phyloP scores from a whole-genome alignment of 2,113 vertebrate genomes.

The Nothobranchius furzeri region DNA sequence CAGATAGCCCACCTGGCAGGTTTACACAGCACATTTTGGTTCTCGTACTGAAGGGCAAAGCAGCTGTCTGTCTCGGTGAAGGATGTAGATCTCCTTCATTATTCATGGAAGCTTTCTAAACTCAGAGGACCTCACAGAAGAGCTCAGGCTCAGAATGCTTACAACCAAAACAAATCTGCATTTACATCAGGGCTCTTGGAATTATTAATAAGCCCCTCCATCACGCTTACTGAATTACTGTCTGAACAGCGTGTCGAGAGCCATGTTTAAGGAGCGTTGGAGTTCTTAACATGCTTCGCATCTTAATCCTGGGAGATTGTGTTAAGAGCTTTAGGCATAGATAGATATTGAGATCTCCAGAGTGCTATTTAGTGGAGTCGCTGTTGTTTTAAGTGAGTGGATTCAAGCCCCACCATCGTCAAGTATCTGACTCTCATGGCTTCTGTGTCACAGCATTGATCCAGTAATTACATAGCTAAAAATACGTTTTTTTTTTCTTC shows the following conservation, averaged over 20 bases:
- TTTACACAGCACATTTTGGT: constrained; percentile 13
- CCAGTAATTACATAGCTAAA: constrained; percentile 31
- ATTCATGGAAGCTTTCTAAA: constrained; percentile 24
- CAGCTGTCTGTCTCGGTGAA: constrained; percentile 21
- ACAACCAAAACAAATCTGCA: constrained; percentile 44
- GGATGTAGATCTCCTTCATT: constrained; percentile 32
- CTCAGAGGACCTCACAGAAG: constrained; percentile 16
- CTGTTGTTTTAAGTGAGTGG: constrained; percentile 27
- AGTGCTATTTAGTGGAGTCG: constrained; percentile 17
- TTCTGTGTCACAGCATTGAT: constrained; percentile 36
- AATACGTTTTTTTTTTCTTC: constrained; percentile 10
- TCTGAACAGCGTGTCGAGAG: constrained; percentile 30
- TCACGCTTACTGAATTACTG: constrained; percentile 35
- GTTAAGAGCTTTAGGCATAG: constrained; percentile 26
- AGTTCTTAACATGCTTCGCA: constrained; percentile 10
- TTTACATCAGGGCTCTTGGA: constrained; percentile 37
- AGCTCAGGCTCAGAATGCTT: constrained; percentile 17
- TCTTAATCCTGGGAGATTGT: constrained; percentile 28
- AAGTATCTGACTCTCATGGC: constrained; percentile 31
- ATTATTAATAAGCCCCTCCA: constrained; percentile 30
- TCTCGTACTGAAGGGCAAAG: constrained; percentile 20
- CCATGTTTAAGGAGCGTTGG: constrained; percentile 8
- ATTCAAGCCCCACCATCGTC: constrained; percentile 30
- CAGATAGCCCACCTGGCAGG: constrained; percentile 36
- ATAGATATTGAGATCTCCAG: constrained; percentile 22